Conservation (phyloP, 2,797 vertebrate species). For the Spea hammondii region DNA sequence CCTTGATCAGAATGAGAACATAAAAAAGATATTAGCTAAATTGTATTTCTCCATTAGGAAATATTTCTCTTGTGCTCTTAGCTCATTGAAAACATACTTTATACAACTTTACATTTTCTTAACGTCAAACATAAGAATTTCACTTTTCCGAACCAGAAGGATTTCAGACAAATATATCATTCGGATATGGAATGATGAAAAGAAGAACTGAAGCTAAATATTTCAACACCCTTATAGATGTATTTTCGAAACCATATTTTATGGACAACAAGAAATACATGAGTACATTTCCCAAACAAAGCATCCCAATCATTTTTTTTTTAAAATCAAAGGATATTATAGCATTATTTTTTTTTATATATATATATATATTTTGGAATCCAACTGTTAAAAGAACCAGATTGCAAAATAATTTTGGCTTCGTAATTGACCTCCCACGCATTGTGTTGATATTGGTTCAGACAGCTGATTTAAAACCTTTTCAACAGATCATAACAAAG, state of each 20-base stretch:
- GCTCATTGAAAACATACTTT: too few species aligned
- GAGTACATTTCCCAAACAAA: constrained; percentile 6
- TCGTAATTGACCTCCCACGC: constrained; percentile 22
- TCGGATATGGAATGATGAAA: too few species aligned
- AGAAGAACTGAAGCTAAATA: background rate
- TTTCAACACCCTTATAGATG: background rate
- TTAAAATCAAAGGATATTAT: background rate
- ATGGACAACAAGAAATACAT: constrained; percentile 3
- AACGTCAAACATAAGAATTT: too few species aligned
- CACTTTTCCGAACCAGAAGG: too few species aligned
- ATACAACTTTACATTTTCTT: too few species aligned
- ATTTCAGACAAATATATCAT: too few species aligned
- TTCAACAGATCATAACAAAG: constrained; percentile 22
- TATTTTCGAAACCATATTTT: background rate
- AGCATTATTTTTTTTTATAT: too few species aligned
- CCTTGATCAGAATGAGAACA: constrained; percentile 15
- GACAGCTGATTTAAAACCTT: constrained; percentile 27
- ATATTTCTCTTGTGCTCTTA: too few species aligned
- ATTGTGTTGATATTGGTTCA: constrained; percentile 12
- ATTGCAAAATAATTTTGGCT: constrained; percentile 31
- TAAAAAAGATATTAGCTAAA: background rate
- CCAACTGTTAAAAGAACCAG: background rate
- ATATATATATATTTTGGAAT: background rate
- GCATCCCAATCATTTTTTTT: background rate
- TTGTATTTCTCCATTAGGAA: background rate